Base-by-base conservation (phyloP, 2,888 invertebrate genomes). In the Aleiodes leptofemur region DNA sequence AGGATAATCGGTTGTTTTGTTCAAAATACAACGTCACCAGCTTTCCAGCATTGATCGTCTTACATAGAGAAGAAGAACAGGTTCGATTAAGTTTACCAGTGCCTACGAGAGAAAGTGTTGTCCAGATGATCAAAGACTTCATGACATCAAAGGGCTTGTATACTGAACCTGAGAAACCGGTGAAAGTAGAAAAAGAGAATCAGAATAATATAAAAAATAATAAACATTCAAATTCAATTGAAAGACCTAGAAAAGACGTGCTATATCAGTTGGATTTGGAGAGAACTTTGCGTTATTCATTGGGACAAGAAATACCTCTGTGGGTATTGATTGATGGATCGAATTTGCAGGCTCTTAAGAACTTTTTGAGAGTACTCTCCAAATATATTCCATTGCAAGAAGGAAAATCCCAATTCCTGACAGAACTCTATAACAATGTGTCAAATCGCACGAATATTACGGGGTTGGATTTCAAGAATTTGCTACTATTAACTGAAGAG, bases 261-360 rank as follows among this genome's bases (percentile, higher is more conserved):
- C 92, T 98, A 1, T 96, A 96, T 88, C 95, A 96, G 90, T 93
- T 94, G 79, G 99, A 99, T 90, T 89, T 99, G 76, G 96, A 97
- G 89, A 95, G 95, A 83, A 95, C 96, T 0, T 88, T 99, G n/a
- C 92, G 94, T 81, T 96, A 95, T 84, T 94, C 95, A 61, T 90
- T 99, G 29, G 93, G 93, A 80, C 95, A 96, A 82, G 99, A 99
- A 91, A 93, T 99, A 34, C 92, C 95, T 3, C 91, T 94, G 77
- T 90, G 92, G 55, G 93, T 93, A 85, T 87, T 88, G 16, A 94
- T 99, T 61, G 90, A 91, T 23, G 95, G 94, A 1, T 94, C 95
- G 78, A 92, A 94, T 75, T 88, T 97, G 72, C 87, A 91, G 73
- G 96, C 96, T 0, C 89, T 99, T 16, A 92, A 95, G 82, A 91